Conservation (phyloP, 2,113 vertebrate genomes). For the Pteropus alecto region DNA sequence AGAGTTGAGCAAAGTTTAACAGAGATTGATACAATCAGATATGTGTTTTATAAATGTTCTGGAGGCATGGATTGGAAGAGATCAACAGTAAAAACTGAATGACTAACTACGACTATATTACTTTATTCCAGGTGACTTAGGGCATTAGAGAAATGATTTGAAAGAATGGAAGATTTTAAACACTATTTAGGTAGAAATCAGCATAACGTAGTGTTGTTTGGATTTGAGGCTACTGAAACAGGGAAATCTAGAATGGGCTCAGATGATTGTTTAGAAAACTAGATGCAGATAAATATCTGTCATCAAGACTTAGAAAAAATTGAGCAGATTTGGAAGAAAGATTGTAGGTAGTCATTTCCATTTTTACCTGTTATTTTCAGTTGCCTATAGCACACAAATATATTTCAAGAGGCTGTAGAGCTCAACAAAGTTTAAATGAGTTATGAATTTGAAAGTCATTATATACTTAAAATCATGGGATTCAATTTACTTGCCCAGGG, state of each 20-base stretch:
- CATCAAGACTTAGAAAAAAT: background rate
- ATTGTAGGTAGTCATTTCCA: background rate
- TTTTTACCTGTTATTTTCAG: background rate
- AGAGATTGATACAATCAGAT: background rate
- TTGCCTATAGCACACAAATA: background rate
- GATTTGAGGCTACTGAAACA: background rate
- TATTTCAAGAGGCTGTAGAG: background rate
- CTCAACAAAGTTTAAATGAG: background rate
- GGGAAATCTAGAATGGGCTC: background rate
- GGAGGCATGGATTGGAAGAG: background rate
- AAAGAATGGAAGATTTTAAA: background rate
- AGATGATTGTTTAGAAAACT: background rate
- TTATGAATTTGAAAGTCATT: background rate
- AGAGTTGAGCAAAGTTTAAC: background rate
- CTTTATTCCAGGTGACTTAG: background rate
- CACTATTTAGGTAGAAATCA: background rate
- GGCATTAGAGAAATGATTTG: background rate
- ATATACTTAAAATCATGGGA: background rate
- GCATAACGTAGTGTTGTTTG: background rate
- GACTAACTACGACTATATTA: background rate
- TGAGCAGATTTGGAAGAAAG: background rate
- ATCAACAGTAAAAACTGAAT: background rate
- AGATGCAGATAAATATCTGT: background rate
- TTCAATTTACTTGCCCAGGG: background rate
- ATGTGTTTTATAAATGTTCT: background rate